Base-by-base conservation (phyloP, 2,113 vertebrate genomes). In the Otis tarda region DNA sequence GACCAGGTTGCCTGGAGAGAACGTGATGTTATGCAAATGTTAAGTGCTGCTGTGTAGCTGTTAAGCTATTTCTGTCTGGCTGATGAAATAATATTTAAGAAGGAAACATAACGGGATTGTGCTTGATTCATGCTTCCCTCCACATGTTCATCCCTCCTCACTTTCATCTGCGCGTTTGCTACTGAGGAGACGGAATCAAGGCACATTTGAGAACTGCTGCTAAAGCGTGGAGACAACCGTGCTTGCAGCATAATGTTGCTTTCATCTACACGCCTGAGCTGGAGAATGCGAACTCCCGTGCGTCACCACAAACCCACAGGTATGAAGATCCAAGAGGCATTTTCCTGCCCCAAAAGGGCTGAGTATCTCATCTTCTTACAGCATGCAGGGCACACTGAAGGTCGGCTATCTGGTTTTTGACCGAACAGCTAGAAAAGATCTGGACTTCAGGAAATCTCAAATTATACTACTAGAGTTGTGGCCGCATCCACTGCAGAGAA, bases 41-140 rank as follows among this genome's bases (percentile, higher is more conserved):
- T 53, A 93, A 90, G 43, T 69, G 77, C 50, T 71, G 39, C 88
- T 71, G 60, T 70, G 68, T 86, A 52, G 64, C 71, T 87, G 83
- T 61, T 75, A 74, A 87, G 61, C 83, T 88, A 70, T 67, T 94
- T 77, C 85, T 86, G 71, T 81, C 68, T 67, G 24, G 43, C 21
- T 81, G 85, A 70, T 92, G 85, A 91, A 94, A 94, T 39, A 96
- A 78, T 80, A 86, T 83, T 88, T 50, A 75, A 78, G 52, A 77
- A 1, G 2, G 28, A 80, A 90, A 80, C 0, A 4, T 35, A 93
- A 90, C 3, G 56, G 56, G 43, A 74, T 28, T 86, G 76, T 2
- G 3, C 35, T 88, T 52, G 68, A 67, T 70, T 90, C 39, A 7
- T 67, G 12, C 60, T 75, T 79, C 77, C 77, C 57, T 88, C 55